Evolutionary conservation across 2,797 vertebrate genomes (phyloP).

Genomic region (Molossus molossus): DNA sequence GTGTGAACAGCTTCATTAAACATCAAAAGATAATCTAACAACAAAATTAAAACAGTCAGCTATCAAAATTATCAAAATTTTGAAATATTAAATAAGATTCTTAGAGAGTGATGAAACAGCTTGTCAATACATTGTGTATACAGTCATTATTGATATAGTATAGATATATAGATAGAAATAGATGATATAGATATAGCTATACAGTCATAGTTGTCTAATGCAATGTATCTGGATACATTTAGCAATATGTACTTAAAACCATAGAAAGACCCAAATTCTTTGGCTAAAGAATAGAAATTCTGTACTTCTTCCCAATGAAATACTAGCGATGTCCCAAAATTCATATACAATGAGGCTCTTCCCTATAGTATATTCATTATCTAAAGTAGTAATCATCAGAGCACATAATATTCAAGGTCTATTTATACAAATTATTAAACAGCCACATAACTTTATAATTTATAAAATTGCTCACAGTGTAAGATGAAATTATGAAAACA

Average conservation of each 20-base stretch:
- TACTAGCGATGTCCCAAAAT: background rate
- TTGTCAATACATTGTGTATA: background rate
- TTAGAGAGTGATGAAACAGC: background rate
- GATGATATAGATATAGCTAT: background rate
- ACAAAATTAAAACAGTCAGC: slow-evolving; percentile 14
- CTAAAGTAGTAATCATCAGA: background rate
- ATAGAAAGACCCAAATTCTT: background rate
- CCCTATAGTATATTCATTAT: background rate
- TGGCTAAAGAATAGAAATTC: background rate
- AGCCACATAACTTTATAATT: background rate
- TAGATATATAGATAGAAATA: too few relatives aligned
- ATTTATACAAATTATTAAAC: background rate
- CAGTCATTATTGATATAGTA: background rate
- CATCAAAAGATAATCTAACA: background rate
- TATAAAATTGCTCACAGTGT: background rate
- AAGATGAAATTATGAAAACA: background rate
- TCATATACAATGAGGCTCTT: background rate
- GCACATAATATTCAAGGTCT: background rate
- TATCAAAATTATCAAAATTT: slow-evolving; percentile 2
- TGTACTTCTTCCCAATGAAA: background rate
- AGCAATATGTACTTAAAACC: background rate
- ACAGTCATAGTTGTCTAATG: background rate
- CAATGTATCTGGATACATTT: background rate
- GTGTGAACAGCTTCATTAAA: background rate
- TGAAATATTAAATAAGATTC: background rate